Base-by-base conservation (phyloP, 2,797 vertebrate species). In the Chaenodraco wilsoni region DNA sequence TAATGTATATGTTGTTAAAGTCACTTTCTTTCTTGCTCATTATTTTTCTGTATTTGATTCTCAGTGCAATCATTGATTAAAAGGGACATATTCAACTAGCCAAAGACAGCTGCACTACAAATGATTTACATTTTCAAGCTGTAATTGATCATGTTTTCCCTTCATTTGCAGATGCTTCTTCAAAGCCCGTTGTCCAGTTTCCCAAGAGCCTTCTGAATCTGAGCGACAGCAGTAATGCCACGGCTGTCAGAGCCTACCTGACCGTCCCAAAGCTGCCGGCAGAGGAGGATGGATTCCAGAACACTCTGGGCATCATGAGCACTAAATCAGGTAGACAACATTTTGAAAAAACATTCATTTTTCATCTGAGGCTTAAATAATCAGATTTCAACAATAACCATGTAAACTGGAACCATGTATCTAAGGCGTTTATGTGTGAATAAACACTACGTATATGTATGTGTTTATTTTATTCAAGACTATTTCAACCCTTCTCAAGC, bases 131-230 rank as follows among this genome's bases (percentile, higher is more conserved):
- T 6, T 46, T 60, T 57, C 61, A 4, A 43, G 10, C 17, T 27
- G 2, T 33, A 27, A 23, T 61, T 55, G 2, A 8, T 23, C 4
- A 1, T 48, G 3, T 55, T 43, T 57, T 79, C 31, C 37, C 45
- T 72, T 71, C 43, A 82, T 79, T 88, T 88, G 9, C 81, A 98
- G 97, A 95, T 88, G 85, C 89, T 66, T 92, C 90, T 62, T 92
- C 89, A 27, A 92, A 92, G 66, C 95, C 96, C 5, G 91, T 89
- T 59, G 93, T 97, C 84, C 95, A 95, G 90, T 97, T 98, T 90
- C 93, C 95, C 21, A 96, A 95, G 88, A 91, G 82, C 52, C 92
- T 96, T 72, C 90, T 98, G 80, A 95, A 94, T 49, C 84, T 97
- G 82, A 94, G 95, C 0, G 77, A 91, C 14, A 88, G 79, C 87